Conservation (phyloP, 2,888 invertebrate genomes). For the Margaritifera margaritifera region DNA sequence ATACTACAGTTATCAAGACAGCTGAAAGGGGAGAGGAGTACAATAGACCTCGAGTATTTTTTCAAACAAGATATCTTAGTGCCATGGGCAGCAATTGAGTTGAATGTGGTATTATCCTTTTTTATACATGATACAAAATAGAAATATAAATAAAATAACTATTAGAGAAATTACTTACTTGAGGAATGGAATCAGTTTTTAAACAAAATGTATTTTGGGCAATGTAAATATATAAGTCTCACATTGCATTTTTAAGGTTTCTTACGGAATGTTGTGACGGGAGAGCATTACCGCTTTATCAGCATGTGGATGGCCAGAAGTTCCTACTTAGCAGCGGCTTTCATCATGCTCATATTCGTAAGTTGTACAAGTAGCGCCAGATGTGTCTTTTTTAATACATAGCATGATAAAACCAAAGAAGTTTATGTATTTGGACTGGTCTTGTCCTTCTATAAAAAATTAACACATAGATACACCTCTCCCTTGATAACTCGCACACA, state of each 20-base stretch:
- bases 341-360: slow-evolving; percentile 99
- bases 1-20: too few relatives aligned
- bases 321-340: slow-evolving; percentile 95
- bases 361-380: slow-evolving; percentile 76
- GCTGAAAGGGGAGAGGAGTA: too few relatives aligned
- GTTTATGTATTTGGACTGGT: too few relatives aligned
- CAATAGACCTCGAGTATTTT: too few relatives aligned
- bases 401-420: neutral
- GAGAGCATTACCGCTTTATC: slow-evolving; percentile 98
- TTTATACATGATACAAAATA: too few relatives aligned
- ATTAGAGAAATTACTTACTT: neutral
- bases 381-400: too few relatives aligned
- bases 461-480: too few relatives aligned
- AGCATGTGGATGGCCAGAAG: slow-evolving; percentile 96
- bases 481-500: too few relatives aligned
- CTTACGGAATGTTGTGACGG: slow-evolving; percentile 92
- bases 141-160: neutral
- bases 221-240: neutral
- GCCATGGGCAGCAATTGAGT: too few relatives aligned
- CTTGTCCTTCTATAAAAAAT: too few relatives aligned
- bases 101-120: too few relatives aligned
- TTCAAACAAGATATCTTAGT: too few relatives aligned
- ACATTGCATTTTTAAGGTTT: slow-evolving; percentile 65
- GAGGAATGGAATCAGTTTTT: neutral
- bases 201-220: neutral